A percentile compares a stretch with the other conserved stretches of the same genome.
Conservation (phyloP, 2,113 vertebrate genomes). For the Bothrops jararaca region DNA sequence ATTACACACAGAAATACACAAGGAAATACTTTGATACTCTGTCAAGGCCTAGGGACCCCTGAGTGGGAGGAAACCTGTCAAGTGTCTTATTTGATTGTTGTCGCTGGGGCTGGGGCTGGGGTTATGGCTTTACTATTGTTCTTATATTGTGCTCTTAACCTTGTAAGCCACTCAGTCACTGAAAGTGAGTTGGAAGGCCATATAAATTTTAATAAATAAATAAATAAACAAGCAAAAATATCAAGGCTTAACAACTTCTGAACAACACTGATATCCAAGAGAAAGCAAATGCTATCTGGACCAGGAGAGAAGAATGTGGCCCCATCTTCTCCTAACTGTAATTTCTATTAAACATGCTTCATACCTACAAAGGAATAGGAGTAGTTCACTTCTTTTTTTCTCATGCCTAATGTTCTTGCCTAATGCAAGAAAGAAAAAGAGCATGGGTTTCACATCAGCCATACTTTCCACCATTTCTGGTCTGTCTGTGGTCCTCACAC, state of each 20-base stretch:
- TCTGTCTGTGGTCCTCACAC: not conserved
- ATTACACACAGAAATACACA: not conserved
- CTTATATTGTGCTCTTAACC: not conserved
- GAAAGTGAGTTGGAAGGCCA: not conserved
- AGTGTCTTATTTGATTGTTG: not conserved
- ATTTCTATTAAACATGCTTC: not conserved
- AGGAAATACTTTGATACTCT: not conserved
- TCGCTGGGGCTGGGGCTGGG: not conserved
- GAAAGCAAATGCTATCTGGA: not conserved
- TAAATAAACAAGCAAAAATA: not conserved
- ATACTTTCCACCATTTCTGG: not conserved
- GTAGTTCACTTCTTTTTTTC: not conserved
- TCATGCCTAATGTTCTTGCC: not conserved
- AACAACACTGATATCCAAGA: not conserved
- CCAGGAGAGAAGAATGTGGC: not conserved
- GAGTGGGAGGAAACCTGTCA: not conserved
- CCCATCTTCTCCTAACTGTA: not conserved
- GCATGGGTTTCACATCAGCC: not conserved
- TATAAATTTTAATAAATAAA: not conserved
- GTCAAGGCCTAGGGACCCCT: not conserved
- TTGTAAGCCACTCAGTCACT: not conserved
- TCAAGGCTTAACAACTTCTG: not conserved
- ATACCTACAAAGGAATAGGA: not conserved
- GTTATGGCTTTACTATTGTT: not conserved
- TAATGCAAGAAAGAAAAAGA: not conserved